Conservation (phyloP, 2,113 vertebrate genomes). For the Sarotherodon lohbergeri region DNA sequence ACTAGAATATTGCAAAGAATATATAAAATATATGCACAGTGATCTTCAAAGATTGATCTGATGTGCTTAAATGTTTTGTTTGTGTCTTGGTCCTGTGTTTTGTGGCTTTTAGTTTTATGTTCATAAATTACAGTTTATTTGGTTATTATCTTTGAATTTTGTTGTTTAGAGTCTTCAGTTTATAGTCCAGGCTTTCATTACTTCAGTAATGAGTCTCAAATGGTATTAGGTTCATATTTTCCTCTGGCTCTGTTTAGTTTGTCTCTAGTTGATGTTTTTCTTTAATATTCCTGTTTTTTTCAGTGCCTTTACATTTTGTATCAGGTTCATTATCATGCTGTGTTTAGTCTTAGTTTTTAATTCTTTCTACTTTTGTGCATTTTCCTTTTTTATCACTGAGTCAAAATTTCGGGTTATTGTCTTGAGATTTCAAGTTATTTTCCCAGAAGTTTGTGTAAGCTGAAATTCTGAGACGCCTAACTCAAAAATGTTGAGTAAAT, state of each 20-base stretch:
- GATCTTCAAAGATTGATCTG: not conserved
- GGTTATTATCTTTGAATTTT: not conserved
- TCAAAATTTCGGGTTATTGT: not conserved
- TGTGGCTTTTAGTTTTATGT: not conserved
- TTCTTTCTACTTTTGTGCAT: not conserved
- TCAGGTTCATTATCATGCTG: not conserved
- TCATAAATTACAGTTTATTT: not conserved
- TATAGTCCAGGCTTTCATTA: not conserved
- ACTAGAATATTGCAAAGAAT: not conserved
- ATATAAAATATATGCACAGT: not conserved
- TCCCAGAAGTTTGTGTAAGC: not conserved
- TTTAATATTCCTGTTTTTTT: not conserved
- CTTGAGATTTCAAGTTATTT: not conserved
- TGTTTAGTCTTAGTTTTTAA: not conserved
- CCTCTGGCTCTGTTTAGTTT: not conserved
- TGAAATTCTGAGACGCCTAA: not conserved
- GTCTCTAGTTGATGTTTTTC: not conserved
- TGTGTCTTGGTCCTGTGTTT: not conserved
- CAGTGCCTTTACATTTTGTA: not conserved
- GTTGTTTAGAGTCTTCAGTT: not conserved
- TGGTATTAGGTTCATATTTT: not conserved
- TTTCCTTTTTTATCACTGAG: not conserved
- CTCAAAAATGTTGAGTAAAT: not conserved
- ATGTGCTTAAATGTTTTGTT: not conserved
- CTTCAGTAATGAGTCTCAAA: not conserved